Conservation (phyloP, 2,888 invertebrate species). For the Sympetrum striolatum region DNA sequence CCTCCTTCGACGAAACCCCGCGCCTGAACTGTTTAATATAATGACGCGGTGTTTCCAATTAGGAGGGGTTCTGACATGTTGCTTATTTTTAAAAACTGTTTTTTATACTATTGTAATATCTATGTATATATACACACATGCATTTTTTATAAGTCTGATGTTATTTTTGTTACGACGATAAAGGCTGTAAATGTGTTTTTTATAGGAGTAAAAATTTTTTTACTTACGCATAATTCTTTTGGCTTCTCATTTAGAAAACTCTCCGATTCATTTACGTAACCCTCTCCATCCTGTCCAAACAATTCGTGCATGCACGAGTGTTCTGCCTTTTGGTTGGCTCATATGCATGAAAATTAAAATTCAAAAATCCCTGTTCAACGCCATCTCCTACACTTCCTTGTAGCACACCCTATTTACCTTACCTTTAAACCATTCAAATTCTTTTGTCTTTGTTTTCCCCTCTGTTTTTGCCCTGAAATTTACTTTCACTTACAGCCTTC, state of each 20-base stretch:
- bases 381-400: no score
- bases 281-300: background rate
- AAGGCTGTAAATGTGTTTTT: slow-evolving; percentile 24
- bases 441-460: no score
- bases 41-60: background rate
- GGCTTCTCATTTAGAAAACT: slow-evolving; percentile 40
- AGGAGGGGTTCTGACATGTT: slow-evolving; percentile 38
- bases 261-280: background rate
- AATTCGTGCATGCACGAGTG: no score
- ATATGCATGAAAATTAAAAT: no score
- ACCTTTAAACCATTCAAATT: no score
- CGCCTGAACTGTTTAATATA: background rate
- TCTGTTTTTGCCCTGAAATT: no score
- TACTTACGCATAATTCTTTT: slow-evolving; percentile 16
- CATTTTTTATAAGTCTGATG: slow-evolving; percentile 29
- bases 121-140: slow-evolving; percentile 21
- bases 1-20: background rate
- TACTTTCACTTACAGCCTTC: no score
- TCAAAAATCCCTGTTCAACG: no score
- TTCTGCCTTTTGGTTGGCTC: no score
- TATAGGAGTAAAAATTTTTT: slow-evolving; percentile 35
- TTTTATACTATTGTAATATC: slow-evolving; percentile 36
- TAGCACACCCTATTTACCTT: no score
- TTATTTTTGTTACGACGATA: slow-evolving; percentile 30
- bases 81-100: slow-evolving; percentile 26